Conservation (phyloP, 2,888 invertebrate species). For the Aspidiotus destructor region DNA sequence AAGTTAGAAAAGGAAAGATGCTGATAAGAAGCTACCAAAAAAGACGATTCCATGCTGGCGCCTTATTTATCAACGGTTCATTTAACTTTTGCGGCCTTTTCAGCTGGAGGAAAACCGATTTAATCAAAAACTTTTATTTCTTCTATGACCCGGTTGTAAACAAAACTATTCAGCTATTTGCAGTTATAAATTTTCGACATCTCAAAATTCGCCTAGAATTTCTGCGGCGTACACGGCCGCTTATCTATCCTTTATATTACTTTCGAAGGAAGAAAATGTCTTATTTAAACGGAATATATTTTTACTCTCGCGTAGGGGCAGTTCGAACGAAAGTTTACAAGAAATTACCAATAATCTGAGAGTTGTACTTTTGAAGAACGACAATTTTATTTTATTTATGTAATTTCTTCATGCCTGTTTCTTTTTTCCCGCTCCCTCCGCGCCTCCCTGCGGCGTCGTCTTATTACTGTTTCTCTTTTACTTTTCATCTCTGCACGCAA, state of each 20-base stretch:
- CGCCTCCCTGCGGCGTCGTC: neutral
- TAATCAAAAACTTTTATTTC: slow-evolving; percentile 32
- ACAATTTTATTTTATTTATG: slow-evolving; percentile 27
- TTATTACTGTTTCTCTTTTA: neutral
- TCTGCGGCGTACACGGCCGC: neutral
- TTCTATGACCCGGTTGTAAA: slow-evolving; percentile 32
- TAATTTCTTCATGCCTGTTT: slow-evolving; percentile 15
- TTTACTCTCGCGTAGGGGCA: slow-evolving; percentile 17
- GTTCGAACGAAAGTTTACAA: slow-evolving; percentile 22
- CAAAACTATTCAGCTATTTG: slow-evolving; percentile 28
- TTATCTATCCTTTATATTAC: slow-evolving; percentile 19
- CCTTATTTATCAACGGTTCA: slow-evolving; percentile 33
- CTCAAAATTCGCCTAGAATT: slow-evolving; percentile 14
- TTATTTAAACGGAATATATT: slow-evolving; percentile 28
- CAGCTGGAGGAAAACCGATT: slow-evolving; percentile 16
- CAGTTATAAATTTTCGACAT: slow-evolving; percentile 30
- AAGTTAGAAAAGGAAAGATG: slow-evolving; percentile 2
- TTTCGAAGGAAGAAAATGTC: slow-evolving; percentile 21
- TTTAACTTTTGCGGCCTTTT: slow-evolving; percentile 32
- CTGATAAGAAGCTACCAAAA: slow-evolving; percentile 29
- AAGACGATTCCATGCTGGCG: slow-evolving; percentile 31
- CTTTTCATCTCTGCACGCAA: neutral
- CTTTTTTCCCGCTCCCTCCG: neutral
- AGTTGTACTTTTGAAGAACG: slow-evolving; percentile 27
- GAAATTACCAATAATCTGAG: slow-evolving; percentile 21